Evolutionary conservation across 35 echinoderm and acorn worm species (phyloP).

Genomic region (Ophiothrix spiculata): DNA sequence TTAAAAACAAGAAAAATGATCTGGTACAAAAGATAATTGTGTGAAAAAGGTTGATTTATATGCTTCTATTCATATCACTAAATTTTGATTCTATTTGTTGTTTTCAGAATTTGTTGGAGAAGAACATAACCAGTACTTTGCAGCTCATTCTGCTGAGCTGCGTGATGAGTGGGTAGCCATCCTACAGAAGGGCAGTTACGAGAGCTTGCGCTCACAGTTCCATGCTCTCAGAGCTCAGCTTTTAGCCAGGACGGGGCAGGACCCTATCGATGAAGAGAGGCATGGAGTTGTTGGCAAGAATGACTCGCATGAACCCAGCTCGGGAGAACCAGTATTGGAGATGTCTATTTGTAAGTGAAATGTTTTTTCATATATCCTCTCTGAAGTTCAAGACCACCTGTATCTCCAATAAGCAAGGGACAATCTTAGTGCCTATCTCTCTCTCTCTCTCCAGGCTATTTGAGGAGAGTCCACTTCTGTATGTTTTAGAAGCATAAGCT

Average conservation of each 20-base stretch:
- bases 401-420: too few relatives aligned
- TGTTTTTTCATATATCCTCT: background rate
- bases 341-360: slow-evolving; percentile 89
- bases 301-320: slow-evolving; percentile 40
- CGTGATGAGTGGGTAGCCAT: slow-evolving; percentile 93
- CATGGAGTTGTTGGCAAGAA: slow-evolving; percentile 58
- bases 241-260: slow-evolving; percentile 84
- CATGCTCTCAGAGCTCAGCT: slow-evolving; percentile 64
- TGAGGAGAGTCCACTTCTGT: too few relatives aligned
- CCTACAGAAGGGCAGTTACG: slow-evolving; percentile 85
- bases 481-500: too few relatives aligned
- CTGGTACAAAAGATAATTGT: too few relatives aligned
- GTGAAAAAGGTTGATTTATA: too few relatives aligned
- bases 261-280: slow-evolving; percentile 75
- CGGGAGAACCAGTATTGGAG: slow-evolving; percentile 79
- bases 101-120: slow-evolving; percentile 82
- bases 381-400: background rate
- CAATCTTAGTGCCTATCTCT: too few relatives aligned
- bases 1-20: too few relatives aligned
- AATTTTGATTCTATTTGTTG: slow-evolving; percentile 18
- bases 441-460: too few relatives aligned
- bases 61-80: too few relatives aligned
- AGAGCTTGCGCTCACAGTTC: slow-evolving; percentile 73
- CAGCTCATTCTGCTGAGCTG: slow-evolving; percentile 89
- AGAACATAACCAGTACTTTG: slow-evolving; percentile 92